Evolutionary conservation across 1,140 invertebrate species (phyloP), one percentile per base, ranked within the genome.

Genomic region (Helicoverpa zea): DNA sequence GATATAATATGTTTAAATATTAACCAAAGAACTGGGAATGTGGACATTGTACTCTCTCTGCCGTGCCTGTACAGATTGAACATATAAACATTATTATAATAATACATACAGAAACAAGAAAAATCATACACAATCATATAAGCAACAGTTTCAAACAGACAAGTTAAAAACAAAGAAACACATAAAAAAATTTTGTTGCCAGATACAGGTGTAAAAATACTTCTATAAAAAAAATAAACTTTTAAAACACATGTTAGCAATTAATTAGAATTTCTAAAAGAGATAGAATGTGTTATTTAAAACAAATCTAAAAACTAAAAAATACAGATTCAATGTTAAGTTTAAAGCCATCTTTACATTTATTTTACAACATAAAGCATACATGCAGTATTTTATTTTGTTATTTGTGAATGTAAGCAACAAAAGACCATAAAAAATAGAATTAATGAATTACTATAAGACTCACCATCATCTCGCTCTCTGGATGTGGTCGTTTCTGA

Each of bases 401-500:
- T 29, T 13, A 23, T 18, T 30, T 2, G n/a, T n/a, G n/a, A n/a
- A 29, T 23, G 10, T 3, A 59, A 59, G 56, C 16, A 23, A 30
- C 23, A 64, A 64, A 0, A 43, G 0, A 43, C 5, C 5, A 49
- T 1, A 51, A 49, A 68, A 23, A 5, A 9, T n/a, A 35, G 3
- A 3, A 16, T 13, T 2, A 10, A 16, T 49, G 23, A 12, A 23
- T 16, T 23, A 13, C 9, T 43, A 64, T 18, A 51, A 66, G 30
- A 81, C 85, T 83, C 85, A 94, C 93, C 91, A 94, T 90, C 83
- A 94, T 92, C 58, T 94, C 92, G 83, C 83, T 87, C 54, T 94
- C 93, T 0, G 92, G 92, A 85, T 94, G 93, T 10, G 90, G 83
- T 85, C 93, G 80, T 66, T 94, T 94, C 54, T 94, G 92, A 49